phyloP scores from a whole-genome alignment of 2,113 vertebrate species.

The Phocoena phocoena region DNA sequence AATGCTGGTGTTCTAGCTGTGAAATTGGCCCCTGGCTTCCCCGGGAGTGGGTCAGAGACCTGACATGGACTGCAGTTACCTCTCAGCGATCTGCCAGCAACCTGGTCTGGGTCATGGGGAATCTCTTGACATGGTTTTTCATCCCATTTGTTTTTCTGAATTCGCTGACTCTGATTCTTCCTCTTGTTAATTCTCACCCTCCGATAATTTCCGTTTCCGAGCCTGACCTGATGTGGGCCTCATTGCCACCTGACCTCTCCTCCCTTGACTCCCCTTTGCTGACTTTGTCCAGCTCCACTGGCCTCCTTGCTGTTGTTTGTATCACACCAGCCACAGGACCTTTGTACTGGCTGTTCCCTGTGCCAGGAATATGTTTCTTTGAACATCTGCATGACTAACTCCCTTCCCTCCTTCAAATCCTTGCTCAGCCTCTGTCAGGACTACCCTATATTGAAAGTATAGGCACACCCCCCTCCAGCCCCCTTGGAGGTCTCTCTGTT shows the following conservation, averaged over 20 bases:
- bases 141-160: background rate
- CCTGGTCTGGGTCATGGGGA: background rate
- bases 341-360: background rate
- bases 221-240: too few relatives aligned
- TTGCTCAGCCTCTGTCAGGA: background rate
- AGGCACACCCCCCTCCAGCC: background rate
- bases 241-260: background rate
- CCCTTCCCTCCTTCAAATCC: background rate
- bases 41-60: background rate
- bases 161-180: background rate
- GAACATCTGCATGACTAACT: background rate
- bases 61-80: background rate
- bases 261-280: background rate
- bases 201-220: background rate
- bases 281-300: background rate
- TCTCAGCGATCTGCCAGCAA: background rate
- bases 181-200: background rate
- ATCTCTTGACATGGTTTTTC: background rate
- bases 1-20: background rate
- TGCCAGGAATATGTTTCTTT: background rate
- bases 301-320: background rate
- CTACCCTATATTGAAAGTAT: fast-evolving
- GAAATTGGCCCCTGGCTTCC: background rate
- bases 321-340: background rate
- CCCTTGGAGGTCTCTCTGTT: background rate